Base-by-base conservation (phyloP, 2,888 invertebrate genomes). In the Aricia artaxerxes region DNA sequence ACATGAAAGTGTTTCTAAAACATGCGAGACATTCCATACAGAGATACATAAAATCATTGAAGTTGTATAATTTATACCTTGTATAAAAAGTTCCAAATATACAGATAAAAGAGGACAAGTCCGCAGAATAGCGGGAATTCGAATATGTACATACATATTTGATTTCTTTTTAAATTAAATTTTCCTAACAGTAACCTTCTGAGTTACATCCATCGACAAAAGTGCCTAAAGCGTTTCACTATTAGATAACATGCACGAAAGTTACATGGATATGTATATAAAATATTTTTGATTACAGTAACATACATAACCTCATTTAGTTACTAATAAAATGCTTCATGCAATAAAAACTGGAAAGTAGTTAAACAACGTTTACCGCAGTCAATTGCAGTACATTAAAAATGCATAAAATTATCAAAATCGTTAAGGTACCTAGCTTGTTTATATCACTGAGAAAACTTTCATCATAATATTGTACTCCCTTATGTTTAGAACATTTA, bases 401-500 rank as follows among this genome's bases (percentile, higher is more conserved):
- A 78, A 78, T 78, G 78, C 78, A 53, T 75, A 73, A 60, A 80
- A 78, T 72, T 61, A 53, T 75, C 69, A 78, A 78, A 80, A 78
- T 78, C 76, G 61, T 31, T 31, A 73, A 60, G 16, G 78, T 57
- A 40, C 75, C 38, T 61, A 61, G 13, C 61, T 44, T 40, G 7
- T 78, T 57, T 57, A 57, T 73, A 72, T 38, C 72, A 24, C 77
- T 61, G 80, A 73, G 44, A 57, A 80, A 80, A 76, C 79, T 79
- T 78, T 75, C 57, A 78, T 64, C 69, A 78, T 64, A 49, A 75
- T 73, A 75, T 78, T 79, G 77, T 75, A 79, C 77, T 79, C 78
- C 61, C 61, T 79, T 78, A 73, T 76, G 78, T 79, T 78, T 80
- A 79, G 77, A 80, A 80, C 80, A 81, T 80, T 80, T 78, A 72